Conservation (phyloP, 2,113 vertebrate species). For the Phylloscopus trochilus region DNA sequence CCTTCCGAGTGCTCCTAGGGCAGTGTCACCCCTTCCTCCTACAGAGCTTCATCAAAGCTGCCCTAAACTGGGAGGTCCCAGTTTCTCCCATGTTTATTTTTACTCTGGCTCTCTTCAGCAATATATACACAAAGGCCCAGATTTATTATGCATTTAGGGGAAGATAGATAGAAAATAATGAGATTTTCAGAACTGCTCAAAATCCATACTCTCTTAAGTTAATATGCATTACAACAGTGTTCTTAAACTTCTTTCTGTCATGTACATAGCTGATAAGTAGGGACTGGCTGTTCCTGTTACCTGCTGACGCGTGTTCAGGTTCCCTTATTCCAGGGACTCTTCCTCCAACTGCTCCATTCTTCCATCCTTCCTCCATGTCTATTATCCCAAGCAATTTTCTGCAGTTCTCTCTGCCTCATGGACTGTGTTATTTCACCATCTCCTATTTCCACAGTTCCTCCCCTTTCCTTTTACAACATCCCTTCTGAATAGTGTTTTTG, state of each 20-base stretch:
- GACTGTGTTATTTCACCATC: neutral
- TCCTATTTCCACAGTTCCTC: neutral
- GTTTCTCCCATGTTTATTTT: neutral
- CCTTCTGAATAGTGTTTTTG: neutral
- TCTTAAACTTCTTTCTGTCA: neutral
- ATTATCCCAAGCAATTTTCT: neutral
- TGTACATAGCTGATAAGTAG: neutral
- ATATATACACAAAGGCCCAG: neutral
- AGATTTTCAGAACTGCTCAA: neutral
- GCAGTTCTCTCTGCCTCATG: neutral
- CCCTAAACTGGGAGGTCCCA: neutral
- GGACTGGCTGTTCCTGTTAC: neutral
- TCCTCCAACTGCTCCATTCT: neutral
- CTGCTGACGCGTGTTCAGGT: rapidly evolving
- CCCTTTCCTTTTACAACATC: neutral
- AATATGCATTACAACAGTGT: neutral
- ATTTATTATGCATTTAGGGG: neutral
- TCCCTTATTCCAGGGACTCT: neutral
- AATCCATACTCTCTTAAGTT: neutral
- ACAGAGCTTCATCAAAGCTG: neutral
- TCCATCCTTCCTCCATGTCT: neutral
- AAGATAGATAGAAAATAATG: neutral
- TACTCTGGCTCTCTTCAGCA: neutral
- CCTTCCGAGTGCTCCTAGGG: neutral
- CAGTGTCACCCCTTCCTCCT: neutral